These are phyloP conservation scores for Parochlus steinenii DNA, from an alignment of 2,888 invertebrate genomes.

Conservation along the genomic window DNA sequence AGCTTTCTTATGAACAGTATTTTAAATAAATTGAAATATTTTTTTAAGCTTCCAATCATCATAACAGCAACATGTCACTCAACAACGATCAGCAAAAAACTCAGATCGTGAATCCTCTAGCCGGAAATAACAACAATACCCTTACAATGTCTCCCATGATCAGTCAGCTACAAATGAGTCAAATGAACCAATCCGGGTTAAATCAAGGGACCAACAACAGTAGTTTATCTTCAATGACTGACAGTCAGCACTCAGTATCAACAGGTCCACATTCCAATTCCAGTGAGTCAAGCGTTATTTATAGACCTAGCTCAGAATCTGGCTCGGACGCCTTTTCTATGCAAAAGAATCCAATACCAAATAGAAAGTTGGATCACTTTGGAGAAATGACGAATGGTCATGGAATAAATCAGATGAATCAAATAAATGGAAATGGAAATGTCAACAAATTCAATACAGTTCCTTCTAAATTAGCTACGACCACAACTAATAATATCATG, in stretches of 20 bases:
- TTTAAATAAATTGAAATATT: too few species aligned
- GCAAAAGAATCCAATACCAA: constrained; percentile 30
- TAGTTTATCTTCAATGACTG: constrained; percentile 36
- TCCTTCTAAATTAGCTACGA: constrained; percentile 24
- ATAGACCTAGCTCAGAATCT: constrained; percentile 55
- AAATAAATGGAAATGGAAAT: constrained; percentile 18
- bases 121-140: constrained; percentile 35
- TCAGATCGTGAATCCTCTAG: constrained; percentile 10
- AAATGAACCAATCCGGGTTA: constrained; percentile 1
- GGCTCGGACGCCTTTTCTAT: constrained; percentile 35
- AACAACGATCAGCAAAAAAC: constrained; percentile 4
- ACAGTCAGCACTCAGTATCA: constrained; percentile 45
- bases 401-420: neutral
- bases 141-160: constrained; percentile 48
- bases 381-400: constrained; percentile 9
- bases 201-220: neutral
- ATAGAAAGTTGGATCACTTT: constrained; percentile 30
- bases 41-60: neutral
- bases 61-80: constrained; percentile 8
- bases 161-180: constrained; percentile 8
- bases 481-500: neutral
- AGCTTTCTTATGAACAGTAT: too few species aligned
- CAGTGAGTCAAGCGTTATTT: constrained; percentile 56
- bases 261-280: constrained; percentile 54
- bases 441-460: constrained; percentile 32